phyloP scores from a whole-genome alignment of 2,113 vertebrate genomes.

The Castor canadensis region DNA sequence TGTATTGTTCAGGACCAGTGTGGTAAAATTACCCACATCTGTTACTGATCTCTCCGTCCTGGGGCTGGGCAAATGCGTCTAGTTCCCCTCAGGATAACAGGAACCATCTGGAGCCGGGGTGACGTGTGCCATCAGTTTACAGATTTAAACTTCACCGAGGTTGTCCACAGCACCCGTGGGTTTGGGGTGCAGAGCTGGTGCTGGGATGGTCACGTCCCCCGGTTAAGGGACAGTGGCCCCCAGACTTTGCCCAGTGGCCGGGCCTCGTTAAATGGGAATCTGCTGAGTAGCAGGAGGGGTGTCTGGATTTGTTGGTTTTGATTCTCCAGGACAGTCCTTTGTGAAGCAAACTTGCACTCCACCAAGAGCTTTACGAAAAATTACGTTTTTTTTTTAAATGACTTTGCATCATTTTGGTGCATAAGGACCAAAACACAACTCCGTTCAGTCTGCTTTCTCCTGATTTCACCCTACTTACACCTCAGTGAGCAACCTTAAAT shows the following conservation, averaged over 20 bases:
- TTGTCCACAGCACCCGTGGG: slow-evolving; percentile 51
- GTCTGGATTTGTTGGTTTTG: background rate
- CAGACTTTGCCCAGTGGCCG: background rate
- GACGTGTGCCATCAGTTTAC: slow-evolving; percentile 74
- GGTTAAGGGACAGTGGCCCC: too few relatives aligned
- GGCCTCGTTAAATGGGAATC: background rate
- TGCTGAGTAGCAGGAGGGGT: background rate
- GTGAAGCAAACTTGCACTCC: background rate
- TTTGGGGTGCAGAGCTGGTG: slow-evolving; percentile 68
- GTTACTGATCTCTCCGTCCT: slow-evolving; percentile 75
- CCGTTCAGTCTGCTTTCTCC: too few relatives aligned
- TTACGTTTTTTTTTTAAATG: too few relatives aligned
- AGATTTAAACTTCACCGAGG: slow-evolving; percentile 71
- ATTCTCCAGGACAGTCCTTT: background rate
- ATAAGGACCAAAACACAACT: too few relatives aligned
- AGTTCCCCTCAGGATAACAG: slow-evolving; percentile 73
- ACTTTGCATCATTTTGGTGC: too few relatives aligned
- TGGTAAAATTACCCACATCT: slow-evolving; percentile 78
- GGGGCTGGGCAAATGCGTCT: slow-evolving; percentile 73
- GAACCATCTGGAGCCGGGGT: slow-evolving; percentile 76
- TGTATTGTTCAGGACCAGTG: slow-evolving; percentile 69
- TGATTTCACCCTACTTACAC: background rate
- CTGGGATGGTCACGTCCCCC: too few relatives aligned
- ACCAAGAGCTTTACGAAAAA: background rate
- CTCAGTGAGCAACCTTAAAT: background rate